A percentile compares a stretch with the other conserved stretches of the same genome.
phyloP scores from a whole-genome alignment of 2,888 invertebrate genomes.

The Stenotaenia linearis region DNA sequence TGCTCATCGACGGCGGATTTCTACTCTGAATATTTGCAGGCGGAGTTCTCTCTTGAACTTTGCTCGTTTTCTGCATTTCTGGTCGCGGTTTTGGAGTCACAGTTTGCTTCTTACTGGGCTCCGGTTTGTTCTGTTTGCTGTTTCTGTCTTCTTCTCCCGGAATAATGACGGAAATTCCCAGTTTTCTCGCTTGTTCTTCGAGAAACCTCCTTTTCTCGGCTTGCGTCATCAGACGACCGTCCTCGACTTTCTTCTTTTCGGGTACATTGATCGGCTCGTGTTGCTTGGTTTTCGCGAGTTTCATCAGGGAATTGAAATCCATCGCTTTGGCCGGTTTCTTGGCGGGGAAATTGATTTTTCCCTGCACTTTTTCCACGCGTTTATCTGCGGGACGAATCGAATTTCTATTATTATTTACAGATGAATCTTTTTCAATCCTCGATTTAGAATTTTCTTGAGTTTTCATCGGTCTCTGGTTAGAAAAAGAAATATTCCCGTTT shows the following conservation, averaged over 20 bases:
- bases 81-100: background rate
- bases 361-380: background rate
- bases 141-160: background rate
- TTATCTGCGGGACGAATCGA: background rate
- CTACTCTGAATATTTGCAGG: no score
- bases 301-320: slow-evolving; percentile 56
- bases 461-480: background rate
- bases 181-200: slow-evolving; percentile 58
- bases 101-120: background rate
- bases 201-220: slow-evolving; percentile 70
- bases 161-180: slow-evolving; percentile 30
- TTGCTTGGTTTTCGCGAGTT: slow-evolving; percentile 74
- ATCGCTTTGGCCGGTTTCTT: background rate
- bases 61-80: background rate
- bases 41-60: no score
- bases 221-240: slow-evolving; percentile 63
- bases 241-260: background rate
- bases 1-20: no score
- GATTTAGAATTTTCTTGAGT: background rate
- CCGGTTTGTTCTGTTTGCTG: no score
- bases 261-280: slow-evolving; percentile 62
- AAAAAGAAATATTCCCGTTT: background rate
- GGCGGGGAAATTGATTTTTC: slow-evolving; percentile 48
- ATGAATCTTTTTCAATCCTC: no score
- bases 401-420: background rate